These are phyloP conservation scores for Phallusia fumigata DNA, from an alignment of 23 tunicate genomes.

Conservation along the genomic window DNA sequence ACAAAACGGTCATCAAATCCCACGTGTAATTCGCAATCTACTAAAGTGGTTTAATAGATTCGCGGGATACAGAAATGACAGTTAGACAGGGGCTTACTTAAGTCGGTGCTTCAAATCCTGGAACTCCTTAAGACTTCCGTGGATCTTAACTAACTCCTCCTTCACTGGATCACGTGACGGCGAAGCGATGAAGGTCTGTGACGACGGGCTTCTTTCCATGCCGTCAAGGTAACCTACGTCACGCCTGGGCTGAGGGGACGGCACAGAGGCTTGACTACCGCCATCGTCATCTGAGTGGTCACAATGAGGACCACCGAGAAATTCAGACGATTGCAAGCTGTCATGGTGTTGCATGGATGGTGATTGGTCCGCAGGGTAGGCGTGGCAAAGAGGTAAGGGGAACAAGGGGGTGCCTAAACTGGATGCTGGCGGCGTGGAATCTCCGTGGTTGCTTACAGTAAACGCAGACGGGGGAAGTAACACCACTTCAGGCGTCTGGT, in stretches of 20 bases:
- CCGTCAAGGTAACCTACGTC: neutral
- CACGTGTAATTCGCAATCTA: neutral
- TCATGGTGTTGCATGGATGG: neutral
- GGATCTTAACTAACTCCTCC: slow-evolving; percentile 57
- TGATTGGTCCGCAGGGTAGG: neutral
- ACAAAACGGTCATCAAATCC: neutral
- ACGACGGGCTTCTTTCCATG: slow-evolving; percentile 23
- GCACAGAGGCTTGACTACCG: neutral
- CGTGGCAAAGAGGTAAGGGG: no score
- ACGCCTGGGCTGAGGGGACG: neutral
- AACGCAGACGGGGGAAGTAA: slow-evolving; percentile 60
- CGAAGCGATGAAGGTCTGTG: slow-evolving; percentile 52
- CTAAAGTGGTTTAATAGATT: no score
- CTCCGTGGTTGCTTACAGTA: neutral
- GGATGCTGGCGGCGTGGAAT: neutral
- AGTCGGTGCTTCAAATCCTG: slow-evolving; percentile 47
- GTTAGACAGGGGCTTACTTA: slow-evolving; percentile 16
- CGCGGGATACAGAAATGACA: no score
- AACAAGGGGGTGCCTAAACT: neutral
- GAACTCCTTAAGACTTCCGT: slow-evolving; percentile 57
- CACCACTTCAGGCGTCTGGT: neutral
- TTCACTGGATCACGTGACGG: slow-evolving; percentile 28
- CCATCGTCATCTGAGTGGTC: neutral
- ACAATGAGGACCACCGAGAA: neutral
- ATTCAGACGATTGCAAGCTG: neutral